Evolutionary conservation across 2,888 invertebrate species (phyloP), one percentile per base, ranked within the genome.

Genomic region (Orthonevra nobilis): DNA sequence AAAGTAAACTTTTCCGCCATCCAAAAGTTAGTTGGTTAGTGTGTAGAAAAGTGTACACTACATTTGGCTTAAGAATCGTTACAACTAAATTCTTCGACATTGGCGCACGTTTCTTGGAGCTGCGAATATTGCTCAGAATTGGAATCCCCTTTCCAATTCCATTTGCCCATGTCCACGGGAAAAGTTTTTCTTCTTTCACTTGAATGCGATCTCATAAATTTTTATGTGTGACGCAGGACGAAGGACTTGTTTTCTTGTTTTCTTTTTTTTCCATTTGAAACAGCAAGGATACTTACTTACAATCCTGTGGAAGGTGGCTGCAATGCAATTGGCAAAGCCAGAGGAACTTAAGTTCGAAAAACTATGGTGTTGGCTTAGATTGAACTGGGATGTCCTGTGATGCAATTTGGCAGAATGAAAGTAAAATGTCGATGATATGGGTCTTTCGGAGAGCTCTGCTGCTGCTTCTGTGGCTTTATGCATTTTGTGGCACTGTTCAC

Each of bases 161-260:
- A 61, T 77, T 60, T n/a, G n/a, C n/a, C n/a, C n/a, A n/a, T n/a
- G n/a, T 52, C 58, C 40, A 6, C 26, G 26, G 36, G 23, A 66
- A 48, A 79, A 79, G 79, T 79, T 79, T 61, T 56, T 68, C 66
- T 61, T 79, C 66, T 61, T 79, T 79, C 66, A 61, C 68, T 61
- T 79, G 56, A 73, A 68, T 79, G 79, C 79, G 79, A 79, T 68
- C 72, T 73, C 79, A 79, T 79, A 79, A 79, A 79, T 79, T 79
- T 73, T 68, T 79, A 79, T 79, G 48, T 73, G 73, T 63, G 60
- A 66, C 75, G 64, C 58, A 50, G 30, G 38, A 12, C 17, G 30
- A 42, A 7, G 42, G 38, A 3, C 10, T 3, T 14, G n/a, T n/a
- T n/a, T n/a, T n/a, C n/a, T n/a, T n/a, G n/a, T n/a, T n/a, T n/a